Evolutionary conservation across 2,888 invertebrate genomes (phyloP).

Genomic region (Dioctria rufipes): DNA sequence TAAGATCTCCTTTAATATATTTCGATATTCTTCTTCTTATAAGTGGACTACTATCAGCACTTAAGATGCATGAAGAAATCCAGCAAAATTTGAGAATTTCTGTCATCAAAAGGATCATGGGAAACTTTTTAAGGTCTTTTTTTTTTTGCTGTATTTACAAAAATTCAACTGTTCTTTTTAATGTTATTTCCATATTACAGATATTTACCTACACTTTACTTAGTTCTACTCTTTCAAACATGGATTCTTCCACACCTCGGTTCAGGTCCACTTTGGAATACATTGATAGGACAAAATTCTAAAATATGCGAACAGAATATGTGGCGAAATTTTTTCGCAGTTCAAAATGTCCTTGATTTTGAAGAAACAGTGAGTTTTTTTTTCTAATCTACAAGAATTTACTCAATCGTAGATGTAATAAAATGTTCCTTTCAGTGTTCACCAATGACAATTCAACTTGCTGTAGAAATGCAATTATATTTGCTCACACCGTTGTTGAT

Average conservation of each 20-base stretch:
- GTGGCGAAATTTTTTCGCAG: constrained; percentile 79
- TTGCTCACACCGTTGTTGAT: constrained; percentile 78
- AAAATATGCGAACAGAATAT: constrained; percentile 78
- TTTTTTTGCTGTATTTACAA: constrained; percentile 66
- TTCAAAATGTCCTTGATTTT: constrained; percentile 80
- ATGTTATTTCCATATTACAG: constrained; percentile 67
- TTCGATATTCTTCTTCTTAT: constrained; percentile 79
- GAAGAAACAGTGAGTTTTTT: constrained; percentile 76
- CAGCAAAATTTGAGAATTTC: constrained; percentile 74
- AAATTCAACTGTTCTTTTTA: constrained; percentile 28
- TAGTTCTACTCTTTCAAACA: constrained; percentile 78
- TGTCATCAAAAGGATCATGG: constrained; percentile 74
- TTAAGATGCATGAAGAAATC: constrained; percentile 75
- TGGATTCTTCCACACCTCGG: constrained; percentile 78
- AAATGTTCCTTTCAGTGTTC: constrained; percentile 76
- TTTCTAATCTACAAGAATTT: too few relatives aligned
- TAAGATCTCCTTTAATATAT: constrained; percentile 77
- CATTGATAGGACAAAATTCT: constrained; percentile 76
- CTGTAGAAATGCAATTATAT: constrained; percentile 82
- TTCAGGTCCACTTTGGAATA: constrained; percentile 79
- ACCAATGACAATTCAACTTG: constrained; percentile 82
- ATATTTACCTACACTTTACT: constrained; percentile 77
- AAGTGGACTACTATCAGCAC: constrained; percentile 78
- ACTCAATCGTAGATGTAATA: not conserved
- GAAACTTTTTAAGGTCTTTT: constrained; percentile 76